Evolutionary conservation across 2,888 invertebrate genomes (phyloP).

Genomic region (Altica lythri): DNA sequence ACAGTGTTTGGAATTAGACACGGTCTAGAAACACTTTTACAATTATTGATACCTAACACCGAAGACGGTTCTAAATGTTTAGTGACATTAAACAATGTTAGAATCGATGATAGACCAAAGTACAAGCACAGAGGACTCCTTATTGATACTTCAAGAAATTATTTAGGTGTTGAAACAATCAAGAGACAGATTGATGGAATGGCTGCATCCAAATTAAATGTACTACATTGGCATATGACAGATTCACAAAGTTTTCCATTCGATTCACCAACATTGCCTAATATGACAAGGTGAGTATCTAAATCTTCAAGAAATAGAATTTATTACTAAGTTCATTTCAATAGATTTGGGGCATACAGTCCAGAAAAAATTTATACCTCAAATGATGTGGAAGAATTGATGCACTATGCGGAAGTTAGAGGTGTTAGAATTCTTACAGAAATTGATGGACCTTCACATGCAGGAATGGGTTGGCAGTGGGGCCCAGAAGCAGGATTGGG

Average conservation of each 20-base stretch:
- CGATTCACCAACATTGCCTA: conserved; percentile 73
- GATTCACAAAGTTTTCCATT: conserved; percentile 93
- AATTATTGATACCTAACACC: conserved; percentile 62
- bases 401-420: conserved; percentile 75
- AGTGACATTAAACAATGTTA: conserved; percentile 65
- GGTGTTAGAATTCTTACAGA: conserved; percentile 88
- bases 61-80: conserved; percentile 56
- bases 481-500: conserved; percentile 66
- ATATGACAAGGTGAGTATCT: conserved; percentile 69
- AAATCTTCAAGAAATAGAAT: background rate
- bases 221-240: conserved; percentile 90
- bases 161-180: conserved; percentile 71
- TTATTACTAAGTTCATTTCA: conserved; percentile 26
- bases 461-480: conserved; percentile 87
- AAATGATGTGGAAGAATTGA: conserved; percentile 68
- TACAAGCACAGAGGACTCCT: conserved; percentile 86
- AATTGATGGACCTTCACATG: conserved; percentile 87
- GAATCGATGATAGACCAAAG: conserved; percentile 76
- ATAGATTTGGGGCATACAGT: conserved; percentile 76
- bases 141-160: conserved; percentile 89
- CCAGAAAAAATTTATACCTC: conserved; percentile 69
- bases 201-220: conserved; percentile 87
- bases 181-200: conserved; percentile 80
- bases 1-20: conserved; percentile 78
- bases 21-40: conserved; percentile 75